Conservation (phyloP, 2,888 invertebrate genomes). For the Trissolcus brochymenae region DNA sequence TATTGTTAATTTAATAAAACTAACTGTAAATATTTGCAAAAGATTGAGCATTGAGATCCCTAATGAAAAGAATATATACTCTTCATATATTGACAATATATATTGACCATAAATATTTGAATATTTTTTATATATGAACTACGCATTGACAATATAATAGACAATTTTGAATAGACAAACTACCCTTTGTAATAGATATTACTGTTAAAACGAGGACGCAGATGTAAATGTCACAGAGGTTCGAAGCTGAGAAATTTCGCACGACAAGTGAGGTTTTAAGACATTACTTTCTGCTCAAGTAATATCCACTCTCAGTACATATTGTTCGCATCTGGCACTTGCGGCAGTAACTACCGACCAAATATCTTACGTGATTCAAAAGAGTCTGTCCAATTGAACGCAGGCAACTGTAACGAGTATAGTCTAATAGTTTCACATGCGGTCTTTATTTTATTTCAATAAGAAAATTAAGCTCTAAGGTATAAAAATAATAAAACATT, state of each 20-base stretch:
- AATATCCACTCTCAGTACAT: slow-evolving; percentile 59
- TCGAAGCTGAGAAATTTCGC: slow-evolving; percentile 40
- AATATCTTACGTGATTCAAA: slow-evolving; percentile 59
- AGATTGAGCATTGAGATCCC: too few relatives aligned
- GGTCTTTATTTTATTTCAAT: slow-evolving; percentile 22
- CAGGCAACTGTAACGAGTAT: slow-evolving; percentile 48
- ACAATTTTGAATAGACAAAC: too few relatives aligned
- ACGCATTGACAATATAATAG: too few relatives aligned
- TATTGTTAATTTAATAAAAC: too few relatives aligned
- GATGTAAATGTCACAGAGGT: slow-evolving; percentile 37
- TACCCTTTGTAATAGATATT: too few relatives aligned
- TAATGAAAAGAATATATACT: too few relatives aligned
- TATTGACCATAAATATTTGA: too few relatives aligned
- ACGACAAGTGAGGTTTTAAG: slow-evolving; percentile 34
- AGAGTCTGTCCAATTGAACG: slow-evolving; percentile 60
- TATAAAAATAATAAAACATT: too few relatives aligned
- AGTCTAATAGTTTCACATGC: slow-evolving; percentile 19
- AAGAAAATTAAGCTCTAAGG: not conserved
- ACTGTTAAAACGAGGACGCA: slow-evolving; percentile 33
- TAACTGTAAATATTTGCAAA: too few relatives aligned
- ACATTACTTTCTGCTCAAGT: slow-evolving; percentile 49
- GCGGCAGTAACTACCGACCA: slow-evolving; percentile 57
- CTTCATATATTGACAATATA: too few relatives aligned
- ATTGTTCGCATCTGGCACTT: slow-evolving; percentile 63
- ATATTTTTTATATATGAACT: too few relatives aligned